Evolutionary conservation across 2,888 invertebrate genomes (phyloP), one percentile per base, ranked within the genome.

Genomic region (Euclidia mi): DNA sequence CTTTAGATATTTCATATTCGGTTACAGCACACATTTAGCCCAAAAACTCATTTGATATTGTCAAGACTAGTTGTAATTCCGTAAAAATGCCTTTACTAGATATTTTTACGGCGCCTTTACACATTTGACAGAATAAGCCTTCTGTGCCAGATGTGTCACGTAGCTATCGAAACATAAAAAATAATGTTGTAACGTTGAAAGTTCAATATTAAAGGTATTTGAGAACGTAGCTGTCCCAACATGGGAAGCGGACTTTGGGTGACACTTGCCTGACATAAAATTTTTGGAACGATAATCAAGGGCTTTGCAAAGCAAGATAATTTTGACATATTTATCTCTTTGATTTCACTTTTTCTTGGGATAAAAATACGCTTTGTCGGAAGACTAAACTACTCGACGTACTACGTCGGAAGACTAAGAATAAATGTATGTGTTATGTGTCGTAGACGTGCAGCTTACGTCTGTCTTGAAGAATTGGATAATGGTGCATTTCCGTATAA

Each of bases 131-230:
- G 34, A 52, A 65, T 62, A 62, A 74, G 60, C 61, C 55, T 49
- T 41, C 58, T 53, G 50, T 35, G 52, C 49, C 71, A 65, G 56
- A 65, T 69, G 71, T 67, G 75, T 60, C 70, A 67, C 64, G 73
- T 57, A 56, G 49, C 47, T 59, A 56, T 55, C 62, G 58, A 49
- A 37, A 63, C 58, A 71, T 75, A 76, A 77, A 76, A 75, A 67
- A 71, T 77, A 75, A 74, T 63, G 63, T 56, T 55, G 65, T 48
- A 50, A 58, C 59, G 55, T 59, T 63, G 59, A 56, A 62, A 59
- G 42, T 65, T 44, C 34, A 38, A 56, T 71, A 65, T 75, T 69
- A 63, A 53, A 56, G 35, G 40, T 62, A 59, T 43, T 41, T 37
- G 56, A 34, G 15, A 11, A 52, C 34, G 61, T 42, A 55, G 62